Evolutionary conservation across 2,797 vertebrate species (phyloP), one percentile per base, ranked within the genome.

Genomic region (Gymnothorax javanicus): DNA sequence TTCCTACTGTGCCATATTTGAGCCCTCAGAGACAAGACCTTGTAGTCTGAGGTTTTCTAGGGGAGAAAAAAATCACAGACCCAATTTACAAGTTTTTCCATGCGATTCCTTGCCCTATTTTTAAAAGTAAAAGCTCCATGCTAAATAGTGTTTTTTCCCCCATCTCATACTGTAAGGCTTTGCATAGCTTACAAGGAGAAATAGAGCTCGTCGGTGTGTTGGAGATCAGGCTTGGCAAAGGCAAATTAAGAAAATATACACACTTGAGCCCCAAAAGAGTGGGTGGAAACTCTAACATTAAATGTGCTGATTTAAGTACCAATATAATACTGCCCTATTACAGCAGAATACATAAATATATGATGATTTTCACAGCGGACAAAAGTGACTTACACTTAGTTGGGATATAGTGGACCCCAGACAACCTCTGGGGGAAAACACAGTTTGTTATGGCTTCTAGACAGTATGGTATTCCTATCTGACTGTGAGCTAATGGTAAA

Each of bases 31-130:
- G 71, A 75, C 71, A 75, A 75, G 71, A 75, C 71, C 71, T 50
- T 50, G 27, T 50, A 75, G 27, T 17, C 33, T 15, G 71, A 75
- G 71, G 71, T 33, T 50, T 75, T 33, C 1, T 43, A 43, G 33
- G 33, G 33, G 71, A 75, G 11, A 33, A 50, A 15, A 43, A 71
- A 25, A 27, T 71, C 11, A 33, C 67, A 27, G 7, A 71, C 67
- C 27, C 67, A 25, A 71, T 75, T 75, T 50, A 75, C 71, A 75
- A 71, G 25, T 71, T 71, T 73, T 75, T 75, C 27, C 33, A 75
- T 75, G 4, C 43, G 33, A 75, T 43, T 33, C 71, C 4, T 43
- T 43, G 13, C 71, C 33, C 27, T 75, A 43, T 75, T 75, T 43
- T 75, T 33, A 33, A 12, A 33, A 75, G 23, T 27, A 69, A 15